phyloP scores from a whole-genome alignment of 2,113 vertebrate species.

The Alouatta palliata region DNA sequence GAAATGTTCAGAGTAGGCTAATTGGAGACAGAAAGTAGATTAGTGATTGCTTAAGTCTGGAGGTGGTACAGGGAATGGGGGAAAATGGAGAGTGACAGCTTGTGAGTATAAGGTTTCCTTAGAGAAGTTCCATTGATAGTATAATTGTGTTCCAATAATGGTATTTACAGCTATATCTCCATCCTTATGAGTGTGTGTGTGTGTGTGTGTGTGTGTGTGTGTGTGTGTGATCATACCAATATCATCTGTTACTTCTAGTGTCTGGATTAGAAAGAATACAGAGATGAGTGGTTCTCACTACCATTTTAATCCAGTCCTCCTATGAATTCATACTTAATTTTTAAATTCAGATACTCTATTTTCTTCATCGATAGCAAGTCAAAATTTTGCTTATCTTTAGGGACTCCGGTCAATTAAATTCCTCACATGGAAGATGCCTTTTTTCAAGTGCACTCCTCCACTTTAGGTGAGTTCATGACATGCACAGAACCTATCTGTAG shows the following conservation, averaged over 20 bases:
- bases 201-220: neutral
- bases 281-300: neutral
- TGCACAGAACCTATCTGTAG: neutral
- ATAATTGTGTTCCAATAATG: neutral
- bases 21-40: neutral
- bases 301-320: neutral
- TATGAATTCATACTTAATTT: conserved; percentile 29
- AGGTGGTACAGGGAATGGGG: neutral
- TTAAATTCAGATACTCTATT: conserved; percentile 20
- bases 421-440: neutral
- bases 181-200: neutral
- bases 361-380: neutral
- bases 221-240: neutral
- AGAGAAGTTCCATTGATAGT: too few relatives aligned
- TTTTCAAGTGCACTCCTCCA: neutral
- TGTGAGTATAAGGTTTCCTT: neutral
- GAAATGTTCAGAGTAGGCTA: neutral
- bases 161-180: neutral
- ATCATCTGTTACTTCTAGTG: neutral
- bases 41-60: neutral
- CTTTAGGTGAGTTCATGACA: neutral
- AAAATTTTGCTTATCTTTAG: neutral
- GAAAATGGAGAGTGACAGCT: neutral
- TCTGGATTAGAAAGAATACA: neutral
- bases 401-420: neutral